Evolutionary conservation across 2,113 vertebrate species (phyloP).

Genomic region (Callaeas wilsoni): DNA sequence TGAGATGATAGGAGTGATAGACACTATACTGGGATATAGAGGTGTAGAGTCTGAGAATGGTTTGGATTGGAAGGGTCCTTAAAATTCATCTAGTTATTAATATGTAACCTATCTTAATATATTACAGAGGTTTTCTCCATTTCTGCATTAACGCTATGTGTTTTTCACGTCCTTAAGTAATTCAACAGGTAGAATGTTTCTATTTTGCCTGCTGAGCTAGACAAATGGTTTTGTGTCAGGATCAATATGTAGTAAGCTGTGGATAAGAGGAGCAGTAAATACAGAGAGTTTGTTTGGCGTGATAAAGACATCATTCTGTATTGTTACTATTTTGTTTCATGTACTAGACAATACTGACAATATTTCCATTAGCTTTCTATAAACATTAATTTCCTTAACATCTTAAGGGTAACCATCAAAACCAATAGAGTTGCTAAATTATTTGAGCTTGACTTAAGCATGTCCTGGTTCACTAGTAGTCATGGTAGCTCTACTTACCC

Average conservation of each 20-base stretch:
- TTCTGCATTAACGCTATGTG: neutral
- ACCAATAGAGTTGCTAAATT: neutral
- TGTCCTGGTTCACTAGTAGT: neutral
- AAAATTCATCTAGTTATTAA: neutral
- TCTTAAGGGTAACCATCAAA: neutral
- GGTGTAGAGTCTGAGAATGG: neutral
- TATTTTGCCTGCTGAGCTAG: neutral
- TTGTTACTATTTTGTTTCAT: neutral
- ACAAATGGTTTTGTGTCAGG: neutral
- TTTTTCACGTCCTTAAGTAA: neutral
- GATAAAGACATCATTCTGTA: neutral
- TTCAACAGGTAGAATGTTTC: neutral
- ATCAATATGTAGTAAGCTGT: neutral
- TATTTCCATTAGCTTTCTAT: neutral
- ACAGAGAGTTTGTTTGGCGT: neutral
- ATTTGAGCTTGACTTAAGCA: neutral
- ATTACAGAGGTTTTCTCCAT: neutral
- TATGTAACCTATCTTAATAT: neutral
- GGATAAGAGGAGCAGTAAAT: neutral
- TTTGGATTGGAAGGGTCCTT: neutral
- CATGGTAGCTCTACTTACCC: neutral
- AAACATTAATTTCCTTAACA: neutral
- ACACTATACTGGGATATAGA: neutral
- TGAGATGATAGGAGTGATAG: fast-evolving
- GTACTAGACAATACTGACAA: neutral